Conservation (phyloP, 2,797 vertebrate genomes). For the Xenops minutus region DNA sequence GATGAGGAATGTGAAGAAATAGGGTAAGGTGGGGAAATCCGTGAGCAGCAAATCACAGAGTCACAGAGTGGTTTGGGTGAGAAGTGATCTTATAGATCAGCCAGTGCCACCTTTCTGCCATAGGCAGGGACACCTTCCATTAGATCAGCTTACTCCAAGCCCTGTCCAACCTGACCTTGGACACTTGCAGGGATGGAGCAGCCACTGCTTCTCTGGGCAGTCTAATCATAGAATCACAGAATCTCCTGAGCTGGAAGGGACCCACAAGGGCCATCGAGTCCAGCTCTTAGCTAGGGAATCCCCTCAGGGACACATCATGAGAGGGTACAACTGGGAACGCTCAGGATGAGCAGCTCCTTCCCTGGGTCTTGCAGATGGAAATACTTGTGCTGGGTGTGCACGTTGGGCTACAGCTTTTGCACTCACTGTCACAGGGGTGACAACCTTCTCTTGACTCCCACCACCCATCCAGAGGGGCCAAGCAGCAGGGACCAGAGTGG, state of each 20-base stretch:
- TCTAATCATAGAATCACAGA: not conserved
- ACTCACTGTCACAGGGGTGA: accelerated
- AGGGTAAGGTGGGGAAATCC: not conserved
- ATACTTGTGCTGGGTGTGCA: too few species aligned
- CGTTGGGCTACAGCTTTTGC: accelerated
- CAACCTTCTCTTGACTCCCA: not conserved
- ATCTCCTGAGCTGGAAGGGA: not conserved
- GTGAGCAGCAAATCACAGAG: not conserved
- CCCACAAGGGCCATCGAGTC: not conserved
- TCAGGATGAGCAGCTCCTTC: not conserved
- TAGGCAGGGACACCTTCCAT: not conserved
- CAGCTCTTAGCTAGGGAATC: not conserved
- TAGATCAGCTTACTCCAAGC: not conserved
- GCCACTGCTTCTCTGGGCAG: not conserved
- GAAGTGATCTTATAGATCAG: not conserved
- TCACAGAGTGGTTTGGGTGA: not conserved
- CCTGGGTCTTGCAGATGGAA: not conserved
- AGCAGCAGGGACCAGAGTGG: not conserved
- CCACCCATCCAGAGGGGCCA: not conserved
- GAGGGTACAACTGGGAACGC: accelerated
- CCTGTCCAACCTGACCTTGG: not conserved
- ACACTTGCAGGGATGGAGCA: not conserved
- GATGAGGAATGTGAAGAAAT: not conserved
- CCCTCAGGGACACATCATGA: accelerated
- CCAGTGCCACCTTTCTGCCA: not conserved